A percentile compares a stretch with the other conserved stretches of the same genome.
Evolutionary conservation across 2,797 vertebrate genomes (phyloP).

Genomic region (Leptodactylus fallax): DNA sequence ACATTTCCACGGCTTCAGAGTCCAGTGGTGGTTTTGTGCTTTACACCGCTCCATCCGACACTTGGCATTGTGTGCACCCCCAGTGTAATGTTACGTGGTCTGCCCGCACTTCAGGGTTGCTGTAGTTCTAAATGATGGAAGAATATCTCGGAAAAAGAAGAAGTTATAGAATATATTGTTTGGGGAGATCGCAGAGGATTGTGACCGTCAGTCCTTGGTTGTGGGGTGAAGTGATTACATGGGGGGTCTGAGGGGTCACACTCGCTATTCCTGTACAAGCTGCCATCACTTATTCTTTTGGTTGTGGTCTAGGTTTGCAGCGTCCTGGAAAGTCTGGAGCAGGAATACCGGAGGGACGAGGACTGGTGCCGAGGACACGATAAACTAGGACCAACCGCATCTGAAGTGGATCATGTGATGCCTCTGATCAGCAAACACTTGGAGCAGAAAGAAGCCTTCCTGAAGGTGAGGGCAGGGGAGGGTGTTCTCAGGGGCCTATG

Average conservation of each 20-base stretch:
- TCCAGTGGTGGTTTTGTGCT: no score
- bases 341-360: conserved; percentile 94
- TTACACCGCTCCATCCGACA: no score
- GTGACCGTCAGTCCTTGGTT: neutral
- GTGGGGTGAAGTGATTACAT: neutral
- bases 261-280: neutral
- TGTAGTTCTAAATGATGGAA: no score
- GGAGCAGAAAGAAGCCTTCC: conserved; percentile 98
- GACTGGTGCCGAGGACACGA: conserved; percentile 97
- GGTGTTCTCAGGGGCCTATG: no score
- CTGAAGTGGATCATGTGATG: conserved; percentile 89
- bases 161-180: no score
- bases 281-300: neutral
- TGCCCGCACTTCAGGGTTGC: no score
- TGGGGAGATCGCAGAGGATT: no score
- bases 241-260: neutral
- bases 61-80: no score
- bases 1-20: no score
- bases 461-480: conserved; percentile 82
- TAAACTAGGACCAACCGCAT: conserved; percentile 84
- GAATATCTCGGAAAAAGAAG: no score
- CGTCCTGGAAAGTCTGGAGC: conserved; percentile 94
- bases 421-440: conserved; percentile 98
- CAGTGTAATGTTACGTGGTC: no score
- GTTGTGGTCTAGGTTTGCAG: conserved; percentile 87